phyloP scores from a whole-genome alignment of 2,888 invertebrate species.

The Drosophila robusta region DNA sequence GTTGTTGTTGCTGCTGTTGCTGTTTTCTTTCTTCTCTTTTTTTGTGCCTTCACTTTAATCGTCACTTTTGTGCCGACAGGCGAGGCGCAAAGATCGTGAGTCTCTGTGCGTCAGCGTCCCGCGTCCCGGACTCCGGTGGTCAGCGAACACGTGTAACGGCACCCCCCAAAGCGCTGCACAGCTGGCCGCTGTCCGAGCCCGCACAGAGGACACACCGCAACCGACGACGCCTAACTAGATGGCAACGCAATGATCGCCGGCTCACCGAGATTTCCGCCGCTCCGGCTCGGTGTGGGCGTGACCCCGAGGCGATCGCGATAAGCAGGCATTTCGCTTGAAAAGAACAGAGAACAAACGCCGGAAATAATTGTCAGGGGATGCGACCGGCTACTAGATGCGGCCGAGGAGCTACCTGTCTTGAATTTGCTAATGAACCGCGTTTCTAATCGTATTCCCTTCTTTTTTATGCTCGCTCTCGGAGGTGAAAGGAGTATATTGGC shows the following conservation, averaged over 20 bases:
- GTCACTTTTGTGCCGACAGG: slow-evolving; percentile 77
- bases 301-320: slow-evolving; percentile 68
- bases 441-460: slow-evolving; percentile 20
- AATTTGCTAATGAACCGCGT: slow-evolving; percentile 60
- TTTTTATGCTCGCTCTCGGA: background rate
- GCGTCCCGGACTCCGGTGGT: slow-evolving; percentile 40
- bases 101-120: slow-evolving; percentile 30
- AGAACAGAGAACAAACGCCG: slow-evolving; percentile 51
- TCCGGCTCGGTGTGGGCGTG: slow-evolving; percentile 57
- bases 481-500: no score
- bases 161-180: slow-evolving; percentile 73
- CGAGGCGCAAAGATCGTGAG: slow-evolving; percentile 45
- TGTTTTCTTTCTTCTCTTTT: background rate
- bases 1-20: slow-evolving; percentile 5
- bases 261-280: slow-evolving; percentile 44
- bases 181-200: slow-evolving; percentile 51
- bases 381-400: background rate
- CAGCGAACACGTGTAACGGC: slow-evolving; percentile 70
- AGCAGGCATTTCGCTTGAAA: slow-evolving; percentile 50
- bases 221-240: slow-evolving; percentile 64
- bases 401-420: slow-evolving; percentile 65
- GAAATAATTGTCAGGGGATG: slow-evolving; percentile 76
- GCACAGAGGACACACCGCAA: slow-evolving; percentile 72
- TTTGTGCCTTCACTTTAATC: slow-evolving; percentile 65
- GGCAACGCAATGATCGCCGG: slow-evolving; percentile 72